Base-by-base conservation (phyloP, 2,888 invertebrate species). In the Calameuta idolon region DNA sequence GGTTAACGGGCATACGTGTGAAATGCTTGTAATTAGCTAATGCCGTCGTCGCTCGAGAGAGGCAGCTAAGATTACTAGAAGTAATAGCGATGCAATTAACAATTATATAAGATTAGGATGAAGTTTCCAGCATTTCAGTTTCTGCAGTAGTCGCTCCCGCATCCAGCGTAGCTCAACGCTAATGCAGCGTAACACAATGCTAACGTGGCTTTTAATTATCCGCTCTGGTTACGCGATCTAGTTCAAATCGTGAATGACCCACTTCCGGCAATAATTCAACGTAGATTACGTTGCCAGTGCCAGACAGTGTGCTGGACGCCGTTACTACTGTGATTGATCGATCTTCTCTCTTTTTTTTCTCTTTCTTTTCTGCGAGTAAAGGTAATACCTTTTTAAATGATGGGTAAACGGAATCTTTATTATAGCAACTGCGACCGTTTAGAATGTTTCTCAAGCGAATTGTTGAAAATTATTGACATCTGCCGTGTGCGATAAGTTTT, bases 121-220 rank as follows among this genome's bases (percentile, higher is more conserved):
- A 69, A 78, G 76, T 78, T 78, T 76, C 78, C 69, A 12, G n/a
- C 34, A 23, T 12, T 76, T 37, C 69, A 23, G 34, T 71, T 71
- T 34, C 69, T 30, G 11, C 74, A 31, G 23, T 12, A 34, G 30
- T 31, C 74, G 35, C 35, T 35, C 35, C 35, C 11, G 31, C 71
- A 33, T 34, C 31, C 12, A 71, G 71, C 31, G 71, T 31, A 31
- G 34, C 31, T 71, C 71, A 31, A 33, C 15, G 71, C 71, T 74
- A 68, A 12, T 30, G 81, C 77, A 79, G 81, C 80, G 79, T 78
- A 79, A 83, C 80, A 79, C 83, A 82, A 82, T 80, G 77, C 78
- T 79, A 80, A 81, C 82, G 81, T 79, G 76, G 83, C 81, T 83
- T 84, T 85, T 84, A 84, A 84, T 85, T 84, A 84, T 82, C 81